A percentile compares a stretch with the other conserved stretches of the same genome.
Evolutionary conservation across 2,888 invertebrate species (phyloP).

Genomic region (Tipula lateralis): DNA sequence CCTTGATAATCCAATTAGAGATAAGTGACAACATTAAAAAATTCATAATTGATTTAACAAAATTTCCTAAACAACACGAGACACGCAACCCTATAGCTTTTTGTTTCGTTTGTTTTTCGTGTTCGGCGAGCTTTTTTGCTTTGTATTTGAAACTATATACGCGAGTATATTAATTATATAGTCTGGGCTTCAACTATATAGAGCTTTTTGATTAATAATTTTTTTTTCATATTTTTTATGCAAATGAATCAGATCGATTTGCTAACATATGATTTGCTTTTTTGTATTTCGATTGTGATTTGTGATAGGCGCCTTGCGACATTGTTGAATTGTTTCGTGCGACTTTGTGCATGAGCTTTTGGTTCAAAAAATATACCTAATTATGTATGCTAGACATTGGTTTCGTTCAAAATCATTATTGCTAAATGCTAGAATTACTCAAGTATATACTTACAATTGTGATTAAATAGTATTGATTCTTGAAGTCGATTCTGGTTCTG

Average conservation of each 20-base stretch:
- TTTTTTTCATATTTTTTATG: not conserved
- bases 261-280: not conserved
- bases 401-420: no score
- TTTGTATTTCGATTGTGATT: not conserved
- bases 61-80: not conserved
- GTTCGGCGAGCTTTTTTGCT: not conserved
- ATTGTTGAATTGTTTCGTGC: no score
- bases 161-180: not conserved
- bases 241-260: not conserved
- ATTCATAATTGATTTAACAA: slow-evolving; percentile 19
- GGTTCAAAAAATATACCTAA: no score
- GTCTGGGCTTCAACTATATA: not conserved
- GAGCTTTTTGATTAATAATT: not conserved
- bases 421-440: no score
- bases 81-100: not conserved
- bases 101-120: not conserved
- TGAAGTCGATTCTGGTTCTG: no score
- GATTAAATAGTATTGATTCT: no score
- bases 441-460: no score
- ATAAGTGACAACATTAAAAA: slow-evolving; percentile 24
- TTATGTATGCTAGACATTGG: no score
- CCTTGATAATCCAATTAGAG: slow-evolving; percentile 19
- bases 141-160: not conserved
- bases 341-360: no score
- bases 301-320: not conserved